These are phyloP conservation scores for Psittacula echo DNA, from an alignment of 2,797 vertebrate genomes.

Conservation along the genomic window DNA sequence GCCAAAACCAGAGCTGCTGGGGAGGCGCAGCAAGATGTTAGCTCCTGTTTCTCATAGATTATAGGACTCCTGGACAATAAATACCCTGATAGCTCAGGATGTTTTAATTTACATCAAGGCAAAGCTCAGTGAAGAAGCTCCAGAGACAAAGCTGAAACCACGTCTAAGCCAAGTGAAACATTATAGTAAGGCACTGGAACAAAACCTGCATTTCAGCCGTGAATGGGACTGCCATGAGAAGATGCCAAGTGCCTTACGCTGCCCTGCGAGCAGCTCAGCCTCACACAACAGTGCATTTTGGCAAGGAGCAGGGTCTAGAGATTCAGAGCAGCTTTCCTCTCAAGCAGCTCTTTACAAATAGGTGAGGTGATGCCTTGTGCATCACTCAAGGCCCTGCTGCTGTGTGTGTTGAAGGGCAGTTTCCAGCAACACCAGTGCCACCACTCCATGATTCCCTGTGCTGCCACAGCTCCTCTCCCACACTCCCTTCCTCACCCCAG, in stretches of 20 bases:
- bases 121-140: neutral
- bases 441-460: neutral
- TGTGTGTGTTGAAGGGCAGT: too few species aligned
- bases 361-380: neutral
- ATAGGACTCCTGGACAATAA: rapidly evolving
- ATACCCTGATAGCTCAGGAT: neutral
- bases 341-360: neutral
- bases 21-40: rapidly evolving
- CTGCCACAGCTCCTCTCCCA: neutral
- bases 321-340: neutral
- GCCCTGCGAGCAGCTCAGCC: neutral
- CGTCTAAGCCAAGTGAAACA: neutral
- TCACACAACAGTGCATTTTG: neutral
- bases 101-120: neutral
- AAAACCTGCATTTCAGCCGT: rapidly evolving
- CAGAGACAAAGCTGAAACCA: neutral
- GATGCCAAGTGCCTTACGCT: neutral
- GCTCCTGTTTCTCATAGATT: neutral
- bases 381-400: neutral
- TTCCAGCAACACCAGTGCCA: neutral
- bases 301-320: too few species aligned
- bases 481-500: neutral
- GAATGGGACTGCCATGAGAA: rapidly evolving
- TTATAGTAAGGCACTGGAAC: rapidly evolving
- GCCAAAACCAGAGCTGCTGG: neutral